These are phyloP conservation scores for Sciurus carolinensis DNA, from an alignment of 2,797 vertebrate genomes.

Conservation along the genomic window DNA sequence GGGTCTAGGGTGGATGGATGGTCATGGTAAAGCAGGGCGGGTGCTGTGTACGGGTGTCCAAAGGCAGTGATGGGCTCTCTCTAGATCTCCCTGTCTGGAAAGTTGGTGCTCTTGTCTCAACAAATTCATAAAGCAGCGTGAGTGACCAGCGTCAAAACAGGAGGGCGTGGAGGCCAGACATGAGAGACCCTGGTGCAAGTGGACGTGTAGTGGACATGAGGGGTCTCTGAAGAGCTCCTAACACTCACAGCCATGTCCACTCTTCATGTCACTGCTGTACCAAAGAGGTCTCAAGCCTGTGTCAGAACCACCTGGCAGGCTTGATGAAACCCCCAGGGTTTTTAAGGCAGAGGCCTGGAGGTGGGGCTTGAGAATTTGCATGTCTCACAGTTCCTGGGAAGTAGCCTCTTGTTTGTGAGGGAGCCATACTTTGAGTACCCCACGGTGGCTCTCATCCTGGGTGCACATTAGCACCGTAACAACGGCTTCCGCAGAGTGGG, in stretches of 20 bases:
- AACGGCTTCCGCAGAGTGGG: background rate
- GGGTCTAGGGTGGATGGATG: background rate
- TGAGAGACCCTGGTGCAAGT: background rate
- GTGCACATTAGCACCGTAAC: background rate
- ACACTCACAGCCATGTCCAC: rapidly evolving
- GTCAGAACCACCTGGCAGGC: background rate
- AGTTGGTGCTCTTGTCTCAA: background rate
- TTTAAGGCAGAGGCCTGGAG: background rate
- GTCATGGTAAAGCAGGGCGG: background rate
- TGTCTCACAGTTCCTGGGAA: background rate
- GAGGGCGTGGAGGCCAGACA: background rate
- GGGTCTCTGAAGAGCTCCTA: background rate
- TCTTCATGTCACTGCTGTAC: background rate
- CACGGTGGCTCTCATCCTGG: background rate
- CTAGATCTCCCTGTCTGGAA: background rate
- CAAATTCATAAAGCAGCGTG: background rate
- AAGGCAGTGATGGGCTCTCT: background rate
- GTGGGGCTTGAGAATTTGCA: background rate
- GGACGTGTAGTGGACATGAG: background rate
- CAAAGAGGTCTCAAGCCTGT: background rate
- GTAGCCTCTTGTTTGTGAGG: background rate
- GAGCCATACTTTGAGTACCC: background rate
- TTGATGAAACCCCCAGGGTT: background rate
- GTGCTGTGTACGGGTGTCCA: background rate
- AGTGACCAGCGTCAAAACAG: background rate